These are phyloP conservation scores for Sander lucioperca DNA, from an alignment of 2,113 vertebrate genomes.

Conservation along the genomic window DNA sequence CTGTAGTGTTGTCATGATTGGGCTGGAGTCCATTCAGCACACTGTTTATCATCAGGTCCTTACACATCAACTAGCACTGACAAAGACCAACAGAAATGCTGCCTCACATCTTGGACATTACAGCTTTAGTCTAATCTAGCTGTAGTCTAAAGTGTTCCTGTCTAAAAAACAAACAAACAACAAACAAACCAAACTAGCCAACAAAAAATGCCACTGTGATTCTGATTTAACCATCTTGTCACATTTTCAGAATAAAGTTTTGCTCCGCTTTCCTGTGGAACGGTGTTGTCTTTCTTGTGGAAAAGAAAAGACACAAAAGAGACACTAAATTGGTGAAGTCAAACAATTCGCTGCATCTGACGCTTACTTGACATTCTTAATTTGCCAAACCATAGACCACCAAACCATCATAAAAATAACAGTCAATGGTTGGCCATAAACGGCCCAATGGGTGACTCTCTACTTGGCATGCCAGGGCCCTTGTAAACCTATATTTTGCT, in stretches of 20 bases:
- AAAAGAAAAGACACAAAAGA: too few species aligned
- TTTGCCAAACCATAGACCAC: too few species aligned
- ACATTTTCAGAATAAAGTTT: too few species aligned
- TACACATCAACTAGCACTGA: neutral
- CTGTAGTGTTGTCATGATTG: neutral
- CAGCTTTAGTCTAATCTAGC: too few species aligned
- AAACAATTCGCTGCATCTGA: neutral
- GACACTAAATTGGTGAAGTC: too few species aligned
- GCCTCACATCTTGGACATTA: neutral
- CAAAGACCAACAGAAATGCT: slow-evolving; percentile 19
- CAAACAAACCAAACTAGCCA: neutral
- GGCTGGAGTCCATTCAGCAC: too few species aligned
- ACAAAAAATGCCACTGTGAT: too few species aligned
- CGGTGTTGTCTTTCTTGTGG: too few species aligned
- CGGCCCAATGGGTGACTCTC: neutral
- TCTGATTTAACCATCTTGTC: too few species aligned
- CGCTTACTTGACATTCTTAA: neutral
- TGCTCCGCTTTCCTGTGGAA: too few species aligned
- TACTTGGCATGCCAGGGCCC: neutral
- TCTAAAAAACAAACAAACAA: neutral
- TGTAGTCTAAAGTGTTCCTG: too few species aligned
- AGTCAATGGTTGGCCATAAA: too few species aligned
- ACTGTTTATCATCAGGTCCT: slow-evolving; percentile 26
- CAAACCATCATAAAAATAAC: neutral
- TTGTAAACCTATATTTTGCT: neutral